Conservation (phyloP, 1,140 invertebrate species). For the Vanessa atalanta region DNA sequence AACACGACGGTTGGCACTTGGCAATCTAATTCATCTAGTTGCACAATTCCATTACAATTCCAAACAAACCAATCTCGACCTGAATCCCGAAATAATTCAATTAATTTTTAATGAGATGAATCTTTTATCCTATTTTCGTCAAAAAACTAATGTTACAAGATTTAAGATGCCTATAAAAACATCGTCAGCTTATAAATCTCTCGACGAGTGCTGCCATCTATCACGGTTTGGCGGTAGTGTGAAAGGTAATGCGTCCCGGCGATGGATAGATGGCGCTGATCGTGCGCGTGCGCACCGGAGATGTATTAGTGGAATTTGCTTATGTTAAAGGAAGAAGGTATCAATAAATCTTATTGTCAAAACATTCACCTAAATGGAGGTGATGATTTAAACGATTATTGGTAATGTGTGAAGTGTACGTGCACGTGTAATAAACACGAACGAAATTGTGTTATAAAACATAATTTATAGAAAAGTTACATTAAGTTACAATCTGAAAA, state of each 20-base stretch:
- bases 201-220: slow-evolving; percentile 70
- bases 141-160: slow-evolving; percentile 12
- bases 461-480: too few species aligned
- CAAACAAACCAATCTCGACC: not conserved
- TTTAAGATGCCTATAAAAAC: slow-evolving; percentile 54
- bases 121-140: slow-evolving; percentile 11
- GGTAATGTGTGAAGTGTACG: slow-evolving; percentile 6
- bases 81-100: slow-evolving; percentile 17
- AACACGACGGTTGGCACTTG: too few species aligned
- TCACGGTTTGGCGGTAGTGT: slow-evolving; percentile 51
- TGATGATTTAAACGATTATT: slow-evolving; percentile 41
- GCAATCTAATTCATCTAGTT: not conserved
- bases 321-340: slow-evolving; percentile 35
- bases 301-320: slow-evolving; percentile 45
- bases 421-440: not conserved
- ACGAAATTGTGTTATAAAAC: not conserved
- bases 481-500: too few species aligned
- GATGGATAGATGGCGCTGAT: slow-evolving; percentile 70
- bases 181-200: slow-evolving; percentile 62
- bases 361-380: slow-evolving; percentile 45
- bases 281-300: slow-evolving; percentile 45
- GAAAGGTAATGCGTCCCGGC: slow-evolving; percentile 63
- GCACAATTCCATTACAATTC: not conserved
- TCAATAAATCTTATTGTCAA: slow-evolving; percentile 42
- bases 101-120: slow-evolving; percentile 13